Evolutionary conservation across 2,888 invertebrate species (phyloP).

Genomic region (Ischnura elegans): DNA sequence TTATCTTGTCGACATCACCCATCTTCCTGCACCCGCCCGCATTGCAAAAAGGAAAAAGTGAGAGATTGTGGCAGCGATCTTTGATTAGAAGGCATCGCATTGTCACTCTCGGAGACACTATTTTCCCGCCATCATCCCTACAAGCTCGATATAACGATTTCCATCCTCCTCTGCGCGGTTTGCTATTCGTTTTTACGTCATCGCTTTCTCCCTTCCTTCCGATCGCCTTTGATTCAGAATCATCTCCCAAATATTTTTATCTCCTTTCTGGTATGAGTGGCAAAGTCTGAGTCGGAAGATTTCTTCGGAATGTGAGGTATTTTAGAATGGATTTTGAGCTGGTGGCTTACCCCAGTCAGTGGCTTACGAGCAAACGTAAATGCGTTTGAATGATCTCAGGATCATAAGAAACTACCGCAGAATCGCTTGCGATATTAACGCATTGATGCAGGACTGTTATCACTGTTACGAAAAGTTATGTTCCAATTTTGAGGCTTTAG

Average conservation of each 20-base stretch:
- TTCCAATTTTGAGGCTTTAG: no score
- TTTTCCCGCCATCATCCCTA: not conserved
- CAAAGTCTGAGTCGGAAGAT: not conserved
- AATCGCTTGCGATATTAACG: no score
- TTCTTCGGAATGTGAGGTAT: no score
- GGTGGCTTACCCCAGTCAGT: no score
- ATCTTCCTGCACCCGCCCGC: not conserved
- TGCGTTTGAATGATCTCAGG: no score
- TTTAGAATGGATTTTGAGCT: no score
- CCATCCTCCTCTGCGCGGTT: not conserved
- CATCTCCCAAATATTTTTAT: no score
- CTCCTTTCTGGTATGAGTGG: not conserved
- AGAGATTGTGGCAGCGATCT: constrained; percentile 17
- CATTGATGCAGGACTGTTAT: no score
- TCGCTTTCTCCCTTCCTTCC: not conserved
- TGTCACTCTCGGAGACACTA: constrained; percentile 49
- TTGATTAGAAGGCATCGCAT: constrained; percentile 50
- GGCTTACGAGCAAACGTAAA: no score
- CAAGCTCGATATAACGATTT: not conserved
- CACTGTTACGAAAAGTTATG: no score
- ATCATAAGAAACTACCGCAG: no score
- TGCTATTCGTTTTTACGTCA: constrained; percentile 38
- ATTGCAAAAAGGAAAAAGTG: not conserved
- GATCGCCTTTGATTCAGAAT: no score
- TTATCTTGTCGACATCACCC: not conserved